Percentiles rank a stretch among this genome's conserved stretches.
These are phyloP conservation scores for Nibea albiflora DNA, from an alignment of 2,113 vertebrate genomes.

Conservation along the genomic window DNA sequence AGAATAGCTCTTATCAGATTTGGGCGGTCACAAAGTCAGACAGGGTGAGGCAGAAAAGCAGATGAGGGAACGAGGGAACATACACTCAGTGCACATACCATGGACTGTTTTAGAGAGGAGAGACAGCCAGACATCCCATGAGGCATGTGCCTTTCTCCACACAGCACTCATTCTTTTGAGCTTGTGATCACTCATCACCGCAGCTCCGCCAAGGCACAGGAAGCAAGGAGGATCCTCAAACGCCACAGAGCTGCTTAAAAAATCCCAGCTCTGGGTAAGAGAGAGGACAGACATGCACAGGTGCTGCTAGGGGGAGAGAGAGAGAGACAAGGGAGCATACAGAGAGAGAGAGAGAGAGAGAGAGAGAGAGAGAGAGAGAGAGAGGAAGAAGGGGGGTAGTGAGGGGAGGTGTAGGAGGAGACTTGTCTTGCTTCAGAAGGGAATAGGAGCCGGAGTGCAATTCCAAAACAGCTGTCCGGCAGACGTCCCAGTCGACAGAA, in stretches of 20 bases:
- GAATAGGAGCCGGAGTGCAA: slow-evolving; percentile 77
- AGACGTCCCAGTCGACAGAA: slow-evolving; percentile 80
- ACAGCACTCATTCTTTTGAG: slow-evolving; percentile 19
- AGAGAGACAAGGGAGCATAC: slow-evolving; percentile 29
- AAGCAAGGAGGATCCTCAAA: slow-evolving; percentile 56
- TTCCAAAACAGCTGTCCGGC: slow-evolving; percentile 86
- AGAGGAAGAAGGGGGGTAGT: slow-evolving; percentile 32
- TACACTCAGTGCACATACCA: slow-evolving; percentile 7
- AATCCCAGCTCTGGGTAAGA: slow-evolving; percentile 39
- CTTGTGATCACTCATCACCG: slow-evolving; percentile 50
- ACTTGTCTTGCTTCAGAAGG: slow-evolving; percentile 71
- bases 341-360: slow-evolving; percentile 41
- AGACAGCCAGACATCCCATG: slow-evolving; percentile 47
- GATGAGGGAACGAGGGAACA: slow-evolving; percentile 14
- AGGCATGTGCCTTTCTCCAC: slow-evolving; percentile 40
- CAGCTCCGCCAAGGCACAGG: slow-evolving; percentile 38
- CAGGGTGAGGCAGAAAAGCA: slow-evolving; percentile 24
- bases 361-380: slow-evolving; percentile 26
- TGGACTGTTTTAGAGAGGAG: slow-evolving; percentile 46
- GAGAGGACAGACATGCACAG: slow-evolving; percentile 79
- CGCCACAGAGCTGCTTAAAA: slow-evolving; percentile 47
- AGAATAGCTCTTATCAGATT: slow-evolving; percentile 70
- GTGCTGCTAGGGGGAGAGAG: slow-evolving; percentile 70
- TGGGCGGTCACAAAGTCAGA: slow-evolving; percentile 35
- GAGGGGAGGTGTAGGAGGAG: slow-evolving; percentile 76